These are phyloP conservation scores for Pampus argenteus DNA, from an alignment of 2,797 vertebrate genomes.

Conservation along the genomic window DNA sequence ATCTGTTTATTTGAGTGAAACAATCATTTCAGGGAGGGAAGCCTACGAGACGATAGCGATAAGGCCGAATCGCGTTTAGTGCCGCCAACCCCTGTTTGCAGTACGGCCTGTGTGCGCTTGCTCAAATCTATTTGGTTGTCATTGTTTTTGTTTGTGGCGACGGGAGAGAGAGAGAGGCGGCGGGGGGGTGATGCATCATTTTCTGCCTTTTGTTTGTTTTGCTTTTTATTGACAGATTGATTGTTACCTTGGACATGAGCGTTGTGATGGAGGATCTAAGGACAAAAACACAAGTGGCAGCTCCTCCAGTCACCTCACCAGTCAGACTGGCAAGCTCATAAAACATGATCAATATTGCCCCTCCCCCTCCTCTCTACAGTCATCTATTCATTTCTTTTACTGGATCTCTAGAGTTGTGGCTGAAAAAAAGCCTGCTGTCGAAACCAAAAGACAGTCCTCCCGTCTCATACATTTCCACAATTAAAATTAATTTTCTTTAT, in stretches of 20 bases:
- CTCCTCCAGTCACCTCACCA: conserved; percentile 56
- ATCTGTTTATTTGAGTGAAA: conserved; percentile 88
- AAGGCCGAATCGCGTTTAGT: conserved; percentile 80
- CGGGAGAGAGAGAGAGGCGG: background rate
- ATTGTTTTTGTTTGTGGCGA: conserved; percentile 62
- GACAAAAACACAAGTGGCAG: conserved; percentile 72
- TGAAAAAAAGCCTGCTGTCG: conserved; percentile 46
- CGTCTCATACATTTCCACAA: conserved; percentile 47
- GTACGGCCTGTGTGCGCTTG: conserved; percentile 43
- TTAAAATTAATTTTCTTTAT: conserved; percentile 54
- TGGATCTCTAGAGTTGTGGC: conserved; percentile 31
- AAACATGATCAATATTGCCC: conserved; percentile 75
- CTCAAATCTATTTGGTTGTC: conserved; percentile 75
- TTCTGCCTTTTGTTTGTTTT: conserved; percentile 79
- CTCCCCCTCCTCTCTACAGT: conserved; percentile 61
- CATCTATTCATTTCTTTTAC: conserved; percentile 69
- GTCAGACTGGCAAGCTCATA: conserved; percentile 66
- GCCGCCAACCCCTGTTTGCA: conserved; percentile 34
- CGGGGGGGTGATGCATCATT: conserved; percentile 69
- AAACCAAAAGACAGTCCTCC: conserved; percentile 41
- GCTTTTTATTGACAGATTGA: conserved; percentile 81
- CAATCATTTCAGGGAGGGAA: conserved; percentile 82
- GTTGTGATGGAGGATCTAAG: conserved; percentile 74
- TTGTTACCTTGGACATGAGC: conserved; percentile 76
- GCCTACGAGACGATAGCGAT: conserved; percentile 73